A percentile compares a stretch with the other conserved stretches of the same genome.
Conservation (phyloP, 2,797 vertebrate genomes). For the Protosalanx chinensis region DNA sequence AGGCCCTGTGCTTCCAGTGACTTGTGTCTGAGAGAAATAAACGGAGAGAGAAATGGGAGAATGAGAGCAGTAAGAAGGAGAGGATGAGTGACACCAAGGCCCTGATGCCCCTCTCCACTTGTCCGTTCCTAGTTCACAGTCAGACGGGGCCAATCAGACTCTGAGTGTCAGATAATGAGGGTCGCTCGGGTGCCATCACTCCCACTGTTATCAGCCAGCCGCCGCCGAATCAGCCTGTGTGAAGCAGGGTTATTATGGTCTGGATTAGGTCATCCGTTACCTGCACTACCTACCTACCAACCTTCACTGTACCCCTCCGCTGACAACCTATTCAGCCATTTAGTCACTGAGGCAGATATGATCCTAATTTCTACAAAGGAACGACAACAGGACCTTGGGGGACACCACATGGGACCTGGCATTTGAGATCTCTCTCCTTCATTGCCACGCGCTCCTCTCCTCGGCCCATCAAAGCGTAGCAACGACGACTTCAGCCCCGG, state of each 20-base stretch:
- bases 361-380: slow-evolving; percentile 29
- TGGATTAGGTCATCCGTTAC: slow-evolving; percentile 52
- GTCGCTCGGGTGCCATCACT: background rate
- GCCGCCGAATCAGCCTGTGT: slow-evolving; percentile 34
- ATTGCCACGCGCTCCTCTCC: background rate
- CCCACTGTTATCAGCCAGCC: slow-evolving; percentile 37
- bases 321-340: slow-evolving; percentile 18
- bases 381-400: background rate
- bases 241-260: slow-evolving; percentile 26
- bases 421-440: slow-evolving; percentile 9
- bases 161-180: slow-evolving; percentile 27
- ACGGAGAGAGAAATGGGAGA: slow-evolving; percentile 5
- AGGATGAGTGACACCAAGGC: slow-evolving; percentile 22
- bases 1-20: background rate
- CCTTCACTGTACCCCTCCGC: background rate
- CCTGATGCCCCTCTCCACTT: slow-evolving; percentile 25
- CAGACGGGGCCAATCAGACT: slow-evolving; percentile 4
- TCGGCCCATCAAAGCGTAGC: too few species aligned
- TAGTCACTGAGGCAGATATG: slow-evolving; percentile 40
- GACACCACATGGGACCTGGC: background rate
- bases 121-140: background rate
- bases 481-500: background rate
- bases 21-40: background rate
- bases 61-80: background rate
- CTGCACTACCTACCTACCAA: slow-evolving; percentile 32